These are phyloP conservation scores for Neoniphon sammara DNA, from an alignment of 2,797 vertebrate genomes.

Conservation along the genomic window DNA sequence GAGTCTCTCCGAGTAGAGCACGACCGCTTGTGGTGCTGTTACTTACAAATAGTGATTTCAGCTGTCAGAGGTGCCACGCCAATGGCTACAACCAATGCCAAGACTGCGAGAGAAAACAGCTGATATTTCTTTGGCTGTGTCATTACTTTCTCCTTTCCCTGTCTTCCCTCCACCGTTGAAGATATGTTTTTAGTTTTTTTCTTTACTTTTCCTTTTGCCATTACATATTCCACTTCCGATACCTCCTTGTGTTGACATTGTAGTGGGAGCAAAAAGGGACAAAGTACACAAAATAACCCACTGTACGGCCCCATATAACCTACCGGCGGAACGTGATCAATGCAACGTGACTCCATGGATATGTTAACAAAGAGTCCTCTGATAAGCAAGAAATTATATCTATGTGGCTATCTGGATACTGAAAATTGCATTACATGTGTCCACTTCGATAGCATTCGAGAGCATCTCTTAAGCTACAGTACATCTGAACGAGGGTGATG, in stretches of 20 bases:
- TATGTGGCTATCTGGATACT: too few relatives aligned
- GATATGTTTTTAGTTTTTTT: constrained; percentile 21
- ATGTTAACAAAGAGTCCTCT: too few relatives aligned
- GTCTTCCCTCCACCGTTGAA: neutral
- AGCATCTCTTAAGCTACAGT: too few relatives aligned
- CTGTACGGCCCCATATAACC: too few relatives aligned
- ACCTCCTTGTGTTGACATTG: constrained; percentile 62
- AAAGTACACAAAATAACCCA: constrained; percentile 56
- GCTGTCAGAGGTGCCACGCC: constrained; percentile 72
- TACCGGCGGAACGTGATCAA: too few relatives aligned
- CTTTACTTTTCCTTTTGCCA: constrained; percentile 64
- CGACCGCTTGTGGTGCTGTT: neutral
- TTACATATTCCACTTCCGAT: constrained; percentile 61
- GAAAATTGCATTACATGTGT: too few relatives aligned
- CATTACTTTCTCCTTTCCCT: constrained; percentile 47
- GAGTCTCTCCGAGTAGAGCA: too few relatives aligned
- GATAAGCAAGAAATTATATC: too few relatives aligned
- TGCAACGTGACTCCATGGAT: too few relatives aligned
- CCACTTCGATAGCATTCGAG: too few relatives aligned
- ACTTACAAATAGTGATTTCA: constrained; percentile 76
- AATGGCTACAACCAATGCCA: constrained; percentile 65
- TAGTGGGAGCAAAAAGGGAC: constrained; percentile 76
- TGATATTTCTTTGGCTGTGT: neutral
- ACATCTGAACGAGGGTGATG: too few relatives aligned
- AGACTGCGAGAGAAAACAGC: constrained; percentile 13